Conservation (phyloP, 2,888 invertebrate species). For the Latrodectus hesperus region DNA sequence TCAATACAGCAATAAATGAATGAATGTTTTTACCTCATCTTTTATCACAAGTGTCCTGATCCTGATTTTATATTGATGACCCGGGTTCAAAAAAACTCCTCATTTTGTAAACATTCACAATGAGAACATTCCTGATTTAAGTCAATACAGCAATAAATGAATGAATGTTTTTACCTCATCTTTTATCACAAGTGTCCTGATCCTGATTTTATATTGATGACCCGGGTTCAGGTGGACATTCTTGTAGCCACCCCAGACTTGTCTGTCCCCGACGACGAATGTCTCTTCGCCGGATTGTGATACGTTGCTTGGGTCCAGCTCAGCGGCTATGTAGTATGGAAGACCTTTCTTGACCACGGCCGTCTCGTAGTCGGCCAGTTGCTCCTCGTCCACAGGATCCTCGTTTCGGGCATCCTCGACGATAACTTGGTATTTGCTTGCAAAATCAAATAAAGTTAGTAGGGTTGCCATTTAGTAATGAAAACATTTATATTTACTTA, state of each 20-base stretch:
- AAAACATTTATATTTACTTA: neutral
- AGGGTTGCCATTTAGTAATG: neutral
- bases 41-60: slow-evolving; percentile 60
- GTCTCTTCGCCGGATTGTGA: slow-evolving; percentile 34
- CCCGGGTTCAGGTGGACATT: slow-evolving; percentile 66
- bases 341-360: slow-evolving; percentile 42
- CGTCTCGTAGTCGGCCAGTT: slow-evolving; percentile 33
- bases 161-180: slow-evolving; percentile 26
- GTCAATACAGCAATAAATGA: no score
- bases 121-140: no score
- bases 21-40: slow-evolving; percentile 32
- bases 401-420: slow-evolving; percentile 53
- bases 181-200: slow-evolving; percentile 56
- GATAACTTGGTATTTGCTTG: slow-evolving; percentile 63
- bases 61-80: slow-evolving; percentile 61
- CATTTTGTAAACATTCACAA: no score
- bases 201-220: slow-evolving; percentile 61
- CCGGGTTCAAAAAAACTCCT: slow-evolving; percentile 38
- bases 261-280: slow-evolving; percentile 61
- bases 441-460: no score
- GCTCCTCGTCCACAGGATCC: slow-evolving; percentile 38
- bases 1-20: no score
- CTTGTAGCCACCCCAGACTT: slow-evolving; percentile 42
- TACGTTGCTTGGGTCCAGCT: slow-evolving; percentile 55
- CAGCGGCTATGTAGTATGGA: slow-evolving; percentile 64